phyloP scores from a whole-genome alignment of 2,113 vertebrate genomes.

The Datnioides undecimradiatus region DNA sequence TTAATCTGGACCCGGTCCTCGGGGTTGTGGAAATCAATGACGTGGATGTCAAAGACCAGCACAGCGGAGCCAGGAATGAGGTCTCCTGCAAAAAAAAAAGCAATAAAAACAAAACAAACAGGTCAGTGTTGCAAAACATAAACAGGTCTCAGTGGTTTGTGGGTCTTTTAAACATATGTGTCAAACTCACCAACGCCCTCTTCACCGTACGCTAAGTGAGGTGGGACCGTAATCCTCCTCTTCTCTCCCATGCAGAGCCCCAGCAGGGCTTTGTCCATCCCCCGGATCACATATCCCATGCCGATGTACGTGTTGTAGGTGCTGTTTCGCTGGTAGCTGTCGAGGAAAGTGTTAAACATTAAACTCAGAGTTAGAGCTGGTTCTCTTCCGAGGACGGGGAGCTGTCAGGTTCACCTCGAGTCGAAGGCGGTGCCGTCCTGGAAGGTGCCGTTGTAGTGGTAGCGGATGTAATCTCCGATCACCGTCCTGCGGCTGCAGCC shows the following conservation, averaged over 20 bases:
- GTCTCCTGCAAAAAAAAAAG: conserved; percentile 77
- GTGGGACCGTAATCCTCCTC: conserved; percentile 88
- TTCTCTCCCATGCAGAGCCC: conserved; percentile 92
- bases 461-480: conserved; percentile 93
- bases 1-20: conserved; percentile 85
- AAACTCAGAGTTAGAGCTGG: not conserved
- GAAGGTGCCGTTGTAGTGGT: conserved; percentile 96
- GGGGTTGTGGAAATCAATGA: conserved; percentile 96
- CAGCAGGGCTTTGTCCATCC: conserved; percentile 93
- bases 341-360: not conserved
- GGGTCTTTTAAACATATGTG: fast-evolving
- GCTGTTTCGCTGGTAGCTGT: conserved; percentile 92
- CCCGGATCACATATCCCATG: conserved; percentile 91
- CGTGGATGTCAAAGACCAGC: conserved; percentile 91
- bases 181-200: conserved; percentile 87
- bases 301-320: conserved; percentile 97
- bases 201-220: conserved; percentile 94
- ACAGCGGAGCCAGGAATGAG: conserved; percentile 93
- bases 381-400: fast-evolving
- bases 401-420: conserved; percentile 86
- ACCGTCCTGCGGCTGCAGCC: conserved; percentile 86
- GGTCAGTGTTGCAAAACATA: no score
- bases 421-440: conserved; percentile 94
- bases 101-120: no score
- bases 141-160: not conserved